phyloP scores from a whole-genome alignment of 2,797 vertebrate genomes.

The Neopelma chrysocephalum region DNA sequence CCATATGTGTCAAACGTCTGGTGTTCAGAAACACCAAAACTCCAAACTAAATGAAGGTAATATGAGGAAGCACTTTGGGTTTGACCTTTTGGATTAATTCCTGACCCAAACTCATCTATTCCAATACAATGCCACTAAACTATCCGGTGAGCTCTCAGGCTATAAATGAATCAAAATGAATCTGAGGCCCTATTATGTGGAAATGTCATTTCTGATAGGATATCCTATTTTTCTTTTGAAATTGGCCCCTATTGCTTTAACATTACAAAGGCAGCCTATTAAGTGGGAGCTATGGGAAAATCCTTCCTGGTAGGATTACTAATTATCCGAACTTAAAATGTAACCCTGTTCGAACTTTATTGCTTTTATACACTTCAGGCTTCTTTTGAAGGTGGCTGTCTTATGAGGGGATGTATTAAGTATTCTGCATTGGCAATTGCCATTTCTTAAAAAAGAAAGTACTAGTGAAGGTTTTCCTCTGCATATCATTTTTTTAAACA shows the following conservation, averaged over 20 bases:
- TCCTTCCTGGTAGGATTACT: constrained; percentile 38
- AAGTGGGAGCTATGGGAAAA: constrained; percentile 15
- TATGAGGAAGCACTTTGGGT: neutral
- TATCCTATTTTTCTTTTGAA: constrained; percentile 53
- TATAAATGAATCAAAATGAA: constrained; percentile 61
- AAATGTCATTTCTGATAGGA: constrained; percentile 42
- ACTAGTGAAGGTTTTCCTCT: neutral
- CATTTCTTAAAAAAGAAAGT: neutral
- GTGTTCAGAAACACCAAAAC: neutral
- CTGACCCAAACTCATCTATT: constrained; percentile 42
- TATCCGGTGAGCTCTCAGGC: constrained; percentile 5
- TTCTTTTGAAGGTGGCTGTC: constrained; percentile 12
- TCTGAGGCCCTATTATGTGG: constrained; percentile 36
- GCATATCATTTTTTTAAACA: neutral
- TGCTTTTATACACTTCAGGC: neutral
- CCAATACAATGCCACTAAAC: constrained; percentile 19
- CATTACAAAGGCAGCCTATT: constrained; percentile 34
- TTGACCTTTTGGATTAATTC: constrained; percentile 47
- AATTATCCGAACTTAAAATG: constrained; percentile 34
- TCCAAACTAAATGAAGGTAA: neutral
- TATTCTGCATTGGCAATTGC: neutral
- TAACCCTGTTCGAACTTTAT: neutral
- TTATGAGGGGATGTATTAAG: neutral
- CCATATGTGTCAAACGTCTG: neutral
- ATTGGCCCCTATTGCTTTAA: constrained; percentile 37